Evolutionary conservation across 2,113 vertebrate species (phyloP).

Genomic region (Crotalus helleri): DNA sequence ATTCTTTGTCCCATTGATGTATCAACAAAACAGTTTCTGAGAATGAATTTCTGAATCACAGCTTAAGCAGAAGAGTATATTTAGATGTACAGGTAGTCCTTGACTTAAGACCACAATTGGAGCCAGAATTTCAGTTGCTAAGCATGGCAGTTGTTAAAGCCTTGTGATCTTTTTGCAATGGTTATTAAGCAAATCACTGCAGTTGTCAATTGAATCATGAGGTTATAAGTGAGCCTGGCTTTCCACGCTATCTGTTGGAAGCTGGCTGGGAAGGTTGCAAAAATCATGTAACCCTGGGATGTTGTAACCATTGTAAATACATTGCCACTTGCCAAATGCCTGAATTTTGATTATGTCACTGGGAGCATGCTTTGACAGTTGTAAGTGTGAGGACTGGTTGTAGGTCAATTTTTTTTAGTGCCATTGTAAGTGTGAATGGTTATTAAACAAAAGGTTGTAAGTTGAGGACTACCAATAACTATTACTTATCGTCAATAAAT

Average conservation of each 20-base stretch:
- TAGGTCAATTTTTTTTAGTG: background rate
- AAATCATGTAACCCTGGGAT: background rate
- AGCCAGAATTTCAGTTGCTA: background rate
- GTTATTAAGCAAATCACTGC: background rate
- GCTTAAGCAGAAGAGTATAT: background rate
- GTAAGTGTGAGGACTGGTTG: background rate
- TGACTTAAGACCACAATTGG: background rate
- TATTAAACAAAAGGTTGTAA: background rate
- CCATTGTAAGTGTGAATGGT: background rate
- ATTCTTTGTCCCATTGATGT: background rate
- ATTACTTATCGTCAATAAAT: conserved; percentile 1
- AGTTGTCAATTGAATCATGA: background rate
- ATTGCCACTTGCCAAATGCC: background rate
- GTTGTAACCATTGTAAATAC: background rate
- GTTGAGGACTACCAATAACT: background rate
- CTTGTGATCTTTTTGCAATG: background rate
- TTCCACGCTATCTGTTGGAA: background rate
- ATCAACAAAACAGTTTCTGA: conserved; percentile 4
- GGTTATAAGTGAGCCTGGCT: background rate
- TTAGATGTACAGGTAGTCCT: background rate
- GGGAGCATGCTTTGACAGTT: background rate
- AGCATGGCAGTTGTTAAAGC: background rate
- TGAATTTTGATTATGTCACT: background rate
- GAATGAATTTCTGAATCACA: background rate
- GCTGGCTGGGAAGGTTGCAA: background rate